Evolutionary conservation across 2,888 invertebrate species (phyloP), one percentile per base, ranked within the genome.

Genomic region (Luperina testacea): DNA sequence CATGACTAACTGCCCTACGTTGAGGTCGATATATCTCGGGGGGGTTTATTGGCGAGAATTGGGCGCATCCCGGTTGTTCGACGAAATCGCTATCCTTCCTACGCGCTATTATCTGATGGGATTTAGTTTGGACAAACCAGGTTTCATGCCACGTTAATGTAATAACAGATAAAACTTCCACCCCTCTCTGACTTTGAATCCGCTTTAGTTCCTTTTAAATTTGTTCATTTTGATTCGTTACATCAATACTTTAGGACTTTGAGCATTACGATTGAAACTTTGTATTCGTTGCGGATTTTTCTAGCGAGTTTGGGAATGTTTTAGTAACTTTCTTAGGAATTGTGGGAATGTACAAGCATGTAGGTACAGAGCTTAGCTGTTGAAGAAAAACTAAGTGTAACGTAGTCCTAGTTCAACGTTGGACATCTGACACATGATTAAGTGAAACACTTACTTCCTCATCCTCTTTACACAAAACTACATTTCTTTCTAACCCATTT

Each of bases 1-100:
- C 89, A 81, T 92, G 92, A 91, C 89, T 88, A 90, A 85, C 87
- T 86, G 89, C 85, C 87, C 90, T 91, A 90, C 86, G 91, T 90
- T 92, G 92, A 93, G 93, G 93, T 94, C 94, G 94, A 95, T 95
- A 94, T 91, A 94, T 93, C 92, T 95, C 93, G 92, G 94, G 95
- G 94, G 94, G 94, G 95, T 95, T 96, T 96, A 96, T 96, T 96
- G 95, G 94, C 94, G 95, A 94, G 95, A 96, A 96, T 96, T 96
- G 96, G 96, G 96, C 95, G 96, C 96, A 96, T 96, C 96, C 96
- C 96, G 96, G 96, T 94, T 95, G 95, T 95, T 94, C 93, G 93
- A 93, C 94, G 93, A 94, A 96, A 95, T 95, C 95, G 95, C 95
- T 96, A 95, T 95, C 94, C 95, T 93, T 95, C 95, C 95, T 95